Base-by-base conservation (phyloP, 2,113 vertebrate species). In the Suncus etruscus region DNA sequence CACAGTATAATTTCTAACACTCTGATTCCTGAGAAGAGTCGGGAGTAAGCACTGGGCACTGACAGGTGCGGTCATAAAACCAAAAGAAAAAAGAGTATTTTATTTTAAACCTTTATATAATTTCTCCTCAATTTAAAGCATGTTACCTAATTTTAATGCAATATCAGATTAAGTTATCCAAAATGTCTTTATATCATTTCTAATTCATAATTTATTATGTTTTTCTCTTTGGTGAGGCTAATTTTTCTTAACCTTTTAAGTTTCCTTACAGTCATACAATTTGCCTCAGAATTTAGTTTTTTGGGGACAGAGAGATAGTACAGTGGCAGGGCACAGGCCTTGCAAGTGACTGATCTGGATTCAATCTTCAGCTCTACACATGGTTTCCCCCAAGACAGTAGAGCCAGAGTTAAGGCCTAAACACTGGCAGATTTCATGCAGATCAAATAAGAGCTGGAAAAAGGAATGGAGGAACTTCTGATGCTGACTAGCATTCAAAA, bases 251-350 rank as follows among this genome's bases (percentile, higher is more conserved):
- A 79, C 27, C 75, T 87, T 82, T 92, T 11, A 73, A 76, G n/a
- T 63, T 32, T 83, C 65, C 80, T 90, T 83, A 86, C 81, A 16
- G 86, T 31, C 86, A 72, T 82, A 89, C 61, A 80, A 87, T 79
- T 83, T 86, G 12, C 61, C 73, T 92, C 51, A 32, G 6, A 79
- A 66, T 79, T 91, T 68, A 51, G 7, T 87, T 94, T 31, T 39
- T 48, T 29, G 72, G 18, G 58, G 58, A 16, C 58, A 61, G 54
- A 61, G 58, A 61, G 58, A 61, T 2, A 61, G 58, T 16, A 20
- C 58, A 61, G 58, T 20, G 58, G 58, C 3, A 61, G 8, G 16
- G 18, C 58, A 4, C 39, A 1, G 1, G 58, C 16, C 18, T 16
- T 61, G 58, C 58, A 61, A 22, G 58, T 16, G 58, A 6, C 58